phyloP scores from a whole-genome alignment of 2,888 invertebrate genomes.

The Rotaria magnacalcarata region DNA sequence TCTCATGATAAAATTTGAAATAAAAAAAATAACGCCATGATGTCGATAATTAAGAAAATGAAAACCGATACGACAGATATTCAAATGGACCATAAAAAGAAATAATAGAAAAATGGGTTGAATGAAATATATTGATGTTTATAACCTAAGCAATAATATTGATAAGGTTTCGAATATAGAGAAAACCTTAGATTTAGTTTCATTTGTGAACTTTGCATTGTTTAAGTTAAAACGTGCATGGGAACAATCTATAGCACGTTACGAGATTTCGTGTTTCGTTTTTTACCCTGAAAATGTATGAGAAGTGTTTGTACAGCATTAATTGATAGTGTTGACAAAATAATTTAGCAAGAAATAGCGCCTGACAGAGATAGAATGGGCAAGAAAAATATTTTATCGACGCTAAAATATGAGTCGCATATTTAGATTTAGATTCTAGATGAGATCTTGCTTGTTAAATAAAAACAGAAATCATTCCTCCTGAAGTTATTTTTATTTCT shows the following conservation, averaged over 20 bases:
- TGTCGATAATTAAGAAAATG: neutral
- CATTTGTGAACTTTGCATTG: no score
- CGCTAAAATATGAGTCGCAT: neutral
- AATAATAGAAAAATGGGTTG: neutral
- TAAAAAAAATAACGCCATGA: neutral
- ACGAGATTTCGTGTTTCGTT: no score
- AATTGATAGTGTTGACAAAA: neutral
- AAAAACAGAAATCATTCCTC: no score
- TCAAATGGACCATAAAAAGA: neutral
- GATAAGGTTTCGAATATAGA: neutral
- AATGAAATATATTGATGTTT: neutral
- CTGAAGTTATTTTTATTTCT: no score
- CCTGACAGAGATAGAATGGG: neutral
- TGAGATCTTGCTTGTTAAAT: no score
- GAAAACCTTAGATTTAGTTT: neutral
- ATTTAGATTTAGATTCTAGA: neutral
- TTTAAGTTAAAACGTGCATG: no score
- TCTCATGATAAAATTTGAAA: neutral
- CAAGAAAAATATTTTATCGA: neutral
- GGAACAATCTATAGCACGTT: no score
- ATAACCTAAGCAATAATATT: neutral
- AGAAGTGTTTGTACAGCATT: no score
- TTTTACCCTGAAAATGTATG: no score
- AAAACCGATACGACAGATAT: neutral
- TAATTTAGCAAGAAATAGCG: neutral